Evolutionary conservation across 1,140 invertebrate genomes (phyloP), one percentile per base, ranked within the genome.

Genomic region (Littorina saxatilis): DNA sequence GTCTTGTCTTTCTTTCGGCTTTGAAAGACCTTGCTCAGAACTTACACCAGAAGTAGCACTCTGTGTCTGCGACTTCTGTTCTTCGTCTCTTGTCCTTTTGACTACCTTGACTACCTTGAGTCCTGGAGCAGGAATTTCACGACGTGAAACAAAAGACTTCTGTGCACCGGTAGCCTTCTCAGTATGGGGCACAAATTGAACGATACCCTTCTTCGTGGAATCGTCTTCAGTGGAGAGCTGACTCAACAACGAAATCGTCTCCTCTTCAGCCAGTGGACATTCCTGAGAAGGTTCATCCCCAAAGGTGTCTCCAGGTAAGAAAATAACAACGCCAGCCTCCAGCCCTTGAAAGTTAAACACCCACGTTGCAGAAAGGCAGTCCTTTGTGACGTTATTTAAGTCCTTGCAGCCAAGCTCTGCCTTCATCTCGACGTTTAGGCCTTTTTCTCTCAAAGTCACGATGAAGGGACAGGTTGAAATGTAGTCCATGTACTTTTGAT

Each of bases 271-370:
- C 43, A 47, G 7, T 17, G 17, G 43, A 17, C 43, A 47, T 5
- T 47, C 23, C n/a, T 66, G 7, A 55, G 39, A 68, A 15, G 66
- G 37, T 29, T 81, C 37, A 0, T 68, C 50, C 27, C 9, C 76
- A 79, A 40, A n/a, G 37, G 40, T 23, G 43, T 82, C 83, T 0
- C 79, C 83, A 13, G 83, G 83, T 11, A 84, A 17, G 43, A 61
- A 84, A 5, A 84, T 63, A 37, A 84, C 66, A 29, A 84, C 80
- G 20, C 52, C 78, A 11, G 77, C 81, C 68, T 84, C 80, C 80
- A 84, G 32, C 15, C 83, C 83, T 32, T 81, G 79, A 47, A 79
- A 84, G 27, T 80, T 74, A 80, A 74, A 81, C 35, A 84, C 27
- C 83, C 83, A 84, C 7, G 76, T 81, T 2, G 80, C 68, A 32